Evolutionary conservation across 2,797 vertebrate species (phyloP).

Genomic region (Calcarius lapponicus): DNA sequence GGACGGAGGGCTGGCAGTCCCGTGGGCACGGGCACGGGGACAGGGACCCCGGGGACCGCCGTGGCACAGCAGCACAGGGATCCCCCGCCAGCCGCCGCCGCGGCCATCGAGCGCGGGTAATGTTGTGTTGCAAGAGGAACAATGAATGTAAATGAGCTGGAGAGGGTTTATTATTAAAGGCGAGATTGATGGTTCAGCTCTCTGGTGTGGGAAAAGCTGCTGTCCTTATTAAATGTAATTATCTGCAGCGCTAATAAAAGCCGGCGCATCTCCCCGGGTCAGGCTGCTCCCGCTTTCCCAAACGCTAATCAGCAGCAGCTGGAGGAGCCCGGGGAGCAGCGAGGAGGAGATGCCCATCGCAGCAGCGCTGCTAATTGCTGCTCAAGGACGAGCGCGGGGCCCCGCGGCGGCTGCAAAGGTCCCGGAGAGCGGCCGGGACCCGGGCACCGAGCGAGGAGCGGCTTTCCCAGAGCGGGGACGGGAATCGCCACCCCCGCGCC

Average conservation of each 20-base stretch:
- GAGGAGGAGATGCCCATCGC: background rate
- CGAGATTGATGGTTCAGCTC: constrained; percentile 57
- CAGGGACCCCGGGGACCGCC: fast-evolving
- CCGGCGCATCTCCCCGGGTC: background rate
- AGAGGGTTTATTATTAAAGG: constrained; percentile 50
- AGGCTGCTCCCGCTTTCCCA: constrained; percentile 3
- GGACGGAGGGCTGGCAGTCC: background rate
- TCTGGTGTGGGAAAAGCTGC: constrained; percentile 50
- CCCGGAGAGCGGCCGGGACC: background rate
- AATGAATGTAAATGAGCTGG: constrained; percentile 25
- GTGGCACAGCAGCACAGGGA: fast-evolving
- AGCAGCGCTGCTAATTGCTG: constrained; percentile 3
- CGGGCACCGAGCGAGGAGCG: fast-evolving
- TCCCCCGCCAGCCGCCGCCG: background rate
- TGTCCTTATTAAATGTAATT: constrained; percentile 68
- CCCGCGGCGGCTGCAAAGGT: background rate
- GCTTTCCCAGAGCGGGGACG: fast-evolving
- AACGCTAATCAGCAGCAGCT: background rate
- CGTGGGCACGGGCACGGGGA: fast-evolving
- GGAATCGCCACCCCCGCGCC: background rate
- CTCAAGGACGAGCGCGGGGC: background rate
- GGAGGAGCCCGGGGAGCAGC: background rate
- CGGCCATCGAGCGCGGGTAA: background rate
- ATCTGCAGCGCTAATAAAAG: constrained; percentile 49
- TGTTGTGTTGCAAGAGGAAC: constrained; percentile 8